phyloP scores from a whole-genome alignment of 2,113 vertebrate genomes.

The Perca schrenkii region DNA sequence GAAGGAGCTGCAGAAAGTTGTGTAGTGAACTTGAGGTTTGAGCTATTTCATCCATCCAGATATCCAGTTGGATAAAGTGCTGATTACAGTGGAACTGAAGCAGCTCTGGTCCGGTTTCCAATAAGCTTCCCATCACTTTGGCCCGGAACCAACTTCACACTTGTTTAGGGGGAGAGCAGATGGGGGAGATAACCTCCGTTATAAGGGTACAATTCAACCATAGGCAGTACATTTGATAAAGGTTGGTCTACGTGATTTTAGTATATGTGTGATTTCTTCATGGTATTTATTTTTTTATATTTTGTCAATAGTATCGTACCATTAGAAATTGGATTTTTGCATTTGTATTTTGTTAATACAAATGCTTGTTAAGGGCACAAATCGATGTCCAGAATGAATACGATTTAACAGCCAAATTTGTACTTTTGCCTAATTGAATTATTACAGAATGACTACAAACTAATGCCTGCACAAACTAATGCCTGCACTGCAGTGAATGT shows the following conservation, averaged over 20 bases:
- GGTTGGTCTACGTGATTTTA: neutral
- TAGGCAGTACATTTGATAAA: slow-evolving; percentile 18
- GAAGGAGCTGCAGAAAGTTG: slow-evolving; percentile 52
- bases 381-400: neutral
- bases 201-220: slow-evolving; percentile 43
- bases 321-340: neutral
- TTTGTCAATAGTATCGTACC: neutral
- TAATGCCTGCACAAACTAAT: neutral
- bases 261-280: neutral
- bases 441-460: neutral
- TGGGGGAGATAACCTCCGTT: slow-evolving; percentile 49
- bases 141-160: slow-evolving; percentile 64
- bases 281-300: neutral
- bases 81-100: slow-evolving; percentile 65
- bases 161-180: slow-evolving; percentile 52
- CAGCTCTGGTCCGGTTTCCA: slow-evolving; percentile 50
- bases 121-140: slow-evolving; percentile 62
- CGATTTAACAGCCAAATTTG: neutral
- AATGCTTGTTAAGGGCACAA: neutral
- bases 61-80: slow-evolving; percentile 69
- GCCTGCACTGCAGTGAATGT: too few species aligned
- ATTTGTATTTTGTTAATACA: neutral
- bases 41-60: slow-evolving; percentile 69
- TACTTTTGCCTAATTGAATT: neutral
- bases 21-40: slow-evolving; percentile 35